These are phyloP conservation scores for Limnephilus auricula DNA, from an alignment of 2,888 invertebrate species.

Conservation along the genomic window DNA sequence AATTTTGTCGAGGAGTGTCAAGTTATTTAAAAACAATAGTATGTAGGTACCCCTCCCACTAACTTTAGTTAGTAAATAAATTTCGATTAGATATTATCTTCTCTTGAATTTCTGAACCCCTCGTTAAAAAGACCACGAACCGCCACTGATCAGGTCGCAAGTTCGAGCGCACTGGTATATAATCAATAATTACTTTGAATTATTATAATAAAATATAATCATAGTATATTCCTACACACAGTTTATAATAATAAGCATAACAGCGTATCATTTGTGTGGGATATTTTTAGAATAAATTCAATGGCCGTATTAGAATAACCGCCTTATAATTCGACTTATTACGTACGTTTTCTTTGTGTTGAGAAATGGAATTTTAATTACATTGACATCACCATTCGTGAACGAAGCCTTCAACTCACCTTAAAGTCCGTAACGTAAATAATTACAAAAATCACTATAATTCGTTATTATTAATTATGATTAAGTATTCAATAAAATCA, in stretches of 20 bases:
- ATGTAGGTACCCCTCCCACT: too few relatives aligned
- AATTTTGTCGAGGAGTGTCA: too few relatives aligned
- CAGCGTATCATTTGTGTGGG: slow-evolving; percentile 18
- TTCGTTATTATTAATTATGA: too few relatives aligned
- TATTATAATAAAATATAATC: neutral
- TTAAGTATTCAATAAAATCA: neutral
- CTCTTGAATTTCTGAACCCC: too few relatives aligned
- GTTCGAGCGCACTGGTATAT: neutral
- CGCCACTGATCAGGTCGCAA: neutral
- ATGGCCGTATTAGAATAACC: neutral
- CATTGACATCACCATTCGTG: slow-evolving; percentile 10
- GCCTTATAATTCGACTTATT: neutral
- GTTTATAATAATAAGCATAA: neutral
- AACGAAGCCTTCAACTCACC: neutral
- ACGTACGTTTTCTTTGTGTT: slow-evolving; percentile 8
- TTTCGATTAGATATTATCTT: too few relatives aligned
- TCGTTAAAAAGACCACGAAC: too few relatives aligned
- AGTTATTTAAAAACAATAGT: too few relatives aligned
- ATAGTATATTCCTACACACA: neutral
- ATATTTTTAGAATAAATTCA: neutral
- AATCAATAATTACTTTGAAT: neutral
- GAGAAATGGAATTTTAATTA: neutral
- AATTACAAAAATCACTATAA: neutral
- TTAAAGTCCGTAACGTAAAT: neutral
- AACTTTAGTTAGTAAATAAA: too few relatives aligned